Percentiles rank a stretch among this genome's conserved stretches.
phyloP scores from a whole-genome alignment of 2,113 vertebrate genomes.

The Bucco capensis region DNA sequence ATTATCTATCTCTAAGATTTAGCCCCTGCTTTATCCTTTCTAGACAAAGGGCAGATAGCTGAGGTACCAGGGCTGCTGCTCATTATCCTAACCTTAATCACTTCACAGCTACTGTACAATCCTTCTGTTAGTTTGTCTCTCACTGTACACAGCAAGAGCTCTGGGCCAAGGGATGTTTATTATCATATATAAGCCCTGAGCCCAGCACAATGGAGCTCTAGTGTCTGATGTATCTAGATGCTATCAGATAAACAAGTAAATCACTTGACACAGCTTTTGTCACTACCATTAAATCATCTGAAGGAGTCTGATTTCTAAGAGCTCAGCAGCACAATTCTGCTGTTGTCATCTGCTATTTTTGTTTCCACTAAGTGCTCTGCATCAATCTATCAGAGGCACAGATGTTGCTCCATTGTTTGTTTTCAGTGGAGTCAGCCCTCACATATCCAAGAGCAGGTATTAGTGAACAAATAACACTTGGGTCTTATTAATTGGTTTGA shows the following conservation, averaged over 20 bases:
- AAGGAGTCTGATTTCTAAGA: neutral
- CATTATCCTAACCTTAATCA: conserved; percentile 7
- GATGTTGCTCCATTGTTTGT: neutral
- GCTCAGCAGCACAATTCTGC: neutral
- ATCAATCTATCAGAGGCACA: neutral
- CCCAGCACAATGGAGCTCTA: neutral
- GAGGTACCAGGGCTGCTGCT: neutral
- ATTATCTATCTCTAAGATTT: neutral
- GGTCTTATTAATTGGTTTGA: neutral
- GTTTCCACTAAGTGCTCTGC: neutral
- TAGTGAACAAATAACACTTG: neutral
- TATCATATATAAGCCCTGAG: neutral
- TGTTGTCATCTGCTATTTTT: neutral
- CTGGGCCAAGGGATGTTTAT: neutral
- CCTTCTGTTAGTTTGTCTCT: conserved; percentile 9
- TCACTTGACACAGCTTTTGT: neutral
- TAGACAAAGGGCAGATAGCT: neutral
- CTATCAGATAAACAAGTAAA: neutral
- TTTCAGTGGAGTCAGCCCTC: neutral
- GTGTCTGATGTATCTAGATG: neutral
- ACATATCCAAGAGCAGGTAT: neutral
- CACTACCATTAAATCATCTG: neutral
- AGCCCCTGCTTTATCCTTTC: neutral
- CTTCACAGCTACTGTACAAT: neutral
- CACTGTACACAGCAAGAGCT: neutral